Evolutionary conservation across 2,888 invertebrate species (phyloP).

Genomic region (Yponomeuta sedellus): DNA sequence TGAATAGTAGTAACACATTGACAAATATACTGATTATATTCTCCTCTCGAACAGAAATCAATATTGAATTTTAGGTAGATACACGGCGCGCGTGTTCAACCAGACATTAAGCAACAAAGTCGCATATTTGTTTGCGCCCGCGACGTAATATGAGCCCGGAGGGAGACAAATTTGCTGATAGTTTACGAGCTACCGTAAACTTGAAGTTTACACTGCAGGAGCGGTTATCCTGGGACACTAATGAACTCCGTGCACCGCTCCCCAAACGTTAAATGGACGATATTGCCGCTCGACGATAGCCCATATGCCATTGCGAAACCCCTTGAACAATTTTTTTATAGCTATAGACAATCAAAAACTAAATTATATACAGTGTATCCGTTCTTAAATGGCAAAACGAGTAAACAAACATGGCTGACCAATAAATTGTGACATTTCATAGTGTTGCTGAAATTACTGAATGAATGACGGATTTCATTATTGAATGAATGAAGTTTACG

Average conservation of each 20-base stretch:
- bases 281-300: slow-evolving; percentile 2
- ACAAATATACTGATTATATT: too few species aligned
- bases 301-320: neutral
- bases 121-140: slow-evolving; percentile 6
- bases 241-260: slow-evolving; percentile 30
- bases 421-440: too few species aligned
- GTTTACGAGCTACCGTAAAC: slow-evolving; percentile 26
- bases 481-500: too few species aligned
- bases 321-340: neutral
- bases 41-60: neutral
- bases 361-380: too few species aligned
- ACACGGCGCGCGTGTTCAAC: neutral
- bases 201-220: slow-evolving; percentile 24
- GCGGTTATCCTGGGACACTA: slow-evolving; percentile 26
- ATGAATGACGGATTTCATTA: too few species aligned
- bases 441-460: too few species aligned
- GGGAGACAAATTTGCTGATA: slow-evolving; percentile 26
- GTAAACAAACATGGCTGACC: too few species aligned
- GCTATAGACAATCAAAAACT: too few species aligned
- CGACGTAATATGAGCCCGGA: neutral
- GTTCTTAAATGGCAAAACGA: too few species aligned
- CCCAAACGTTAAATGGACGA: slow-evolving; percentile 20
- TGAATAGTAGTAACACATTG: too few species aligned
- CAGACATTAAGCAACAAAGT: slow-evolving; percentile 11
- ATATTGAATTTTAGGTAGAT: neutral